A percentile compares a stretch with the other conserved stretches of the same genome.
Evolutionary conservation across 2,888 invertebrate genomes (phyloP).

Genomic region (Drosophila cyrtoloma): DNA sequence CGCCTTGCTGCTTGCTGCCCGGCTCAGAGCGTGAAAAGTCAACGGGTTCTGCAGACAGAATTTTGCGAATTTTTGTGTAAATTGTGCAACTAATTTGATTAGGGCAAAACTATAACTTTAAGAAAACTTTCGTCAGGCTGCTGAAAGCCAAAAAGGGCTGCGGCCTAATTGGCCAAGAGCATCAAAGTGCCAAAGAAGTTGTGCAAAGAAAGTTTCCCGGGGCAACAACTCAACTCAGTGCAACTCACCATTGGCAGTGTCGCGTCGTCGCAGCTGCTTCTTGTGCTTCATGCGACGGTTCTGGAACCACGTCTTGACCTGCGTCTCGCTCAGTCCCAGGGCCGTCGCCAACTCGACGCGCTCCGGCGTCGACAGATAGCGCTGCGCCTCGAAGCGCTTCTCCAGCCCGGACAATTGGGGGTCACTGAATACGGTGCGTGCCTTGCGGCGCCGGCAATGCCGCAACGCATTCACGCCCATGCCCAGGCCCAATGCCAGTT

Average conservation of each 20-base stretch:
- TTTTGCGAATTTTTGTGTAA: slow-evolving; percentile 35
- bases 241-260: slow-evolving; percentile 84
- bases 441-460: slow-evolving; percentile 97
- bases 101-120: slow-evolving; percentile 46
- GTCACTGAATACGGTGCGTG: slow-evolving; percentile 95
- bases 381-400: slow-evolving; percentile 96
- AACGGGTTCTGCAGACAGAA: slow-evolving; percentile 83
- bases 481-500: slow-evolving; percentile 84
- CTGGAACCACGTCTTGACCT: slow-evolving; percentile 99
- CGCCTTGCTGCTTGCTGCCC: slow-evolving; percentile 55
- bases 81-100: slow-evolving; percentile 70
- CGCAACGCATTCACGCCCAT: slow-evolving; percentile 89
- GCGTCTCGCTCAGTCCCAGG: slow-evolving; percentile 96
- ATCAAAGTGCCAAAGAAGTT: slow-evolving; percentile 47
- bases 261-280: slow-evolving; percentile 89
- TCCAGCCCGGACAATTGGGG: slow-evolving; percentile 94
- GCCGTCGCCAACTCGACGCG: slow-evolving; percentile 97
- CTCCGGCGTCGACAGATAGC: slow-evolving; percentile 97
- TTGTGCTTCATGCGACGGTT: slow-evolving; percentile 98
- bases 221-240: neutral
- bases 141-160: slow-evolving; percentile 53
- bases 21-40: slow-evolving; percentile 85
- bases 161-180: slow-evolving; percentile 57
- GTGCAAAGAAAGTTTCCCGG: slow-evolving; percentile 48
- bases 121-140: slow-evolving; percentile 52